phyloP scores from a whole-genome alignment of 2,888 invertebrate species.

The Tenthredo amoena region DNA sequence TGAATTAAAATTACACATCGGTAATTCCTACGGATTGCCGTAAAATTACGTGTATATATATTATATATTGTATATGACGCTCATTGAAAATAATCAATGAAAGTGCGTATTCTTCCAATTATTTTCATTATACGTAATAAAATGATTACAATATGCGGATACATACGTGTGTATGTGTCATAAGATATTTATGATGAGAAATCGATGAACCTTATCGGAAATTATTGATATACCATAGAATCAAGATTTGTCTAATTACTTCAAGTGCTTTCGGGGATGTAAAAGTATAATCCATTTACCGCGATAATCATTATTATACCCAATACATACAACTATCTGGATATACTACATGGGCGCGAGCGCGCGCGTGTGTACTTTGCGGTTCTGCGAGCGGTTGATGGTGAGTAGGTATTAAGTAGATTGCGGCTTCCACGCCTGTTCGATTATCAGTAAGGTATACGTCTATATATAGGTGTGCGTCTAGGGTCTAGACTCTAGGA shows the following conservation, averaged over 20 bases:
- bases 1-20: constrained; percentile 1
- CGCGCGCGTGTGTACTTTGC: no score
- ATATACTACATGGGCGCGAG: no score
- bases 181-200: no score
- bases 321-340: neutral
- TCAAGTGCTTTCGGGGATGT: neutral
- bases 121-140: no score
- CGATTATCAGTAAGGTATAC: neutral
- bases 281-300: constrained; percentile 1
- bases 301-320: neutral
- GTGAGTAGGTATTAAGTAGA: neutral
- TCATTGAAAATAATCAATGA: no score
- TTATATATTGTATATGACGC: neutral
- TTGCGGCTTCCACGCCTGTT: neutral
- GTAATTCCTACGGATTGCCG: neutral
- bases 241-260: neutral
- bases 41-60: neutral
- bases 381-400: neutral
- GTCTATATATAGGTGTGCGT: neutral
- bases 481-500: no score
- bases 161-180: no score
- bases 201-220: neutral
- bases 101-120: no score
- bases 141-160: no score
- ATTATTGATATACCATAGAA: neutral